Evolutionary conservation across 2,888 invertebrate genomes (phyloP), one percentile per base, ranked within the genome.

Genomic region (Sacculina carcini): DNA sequence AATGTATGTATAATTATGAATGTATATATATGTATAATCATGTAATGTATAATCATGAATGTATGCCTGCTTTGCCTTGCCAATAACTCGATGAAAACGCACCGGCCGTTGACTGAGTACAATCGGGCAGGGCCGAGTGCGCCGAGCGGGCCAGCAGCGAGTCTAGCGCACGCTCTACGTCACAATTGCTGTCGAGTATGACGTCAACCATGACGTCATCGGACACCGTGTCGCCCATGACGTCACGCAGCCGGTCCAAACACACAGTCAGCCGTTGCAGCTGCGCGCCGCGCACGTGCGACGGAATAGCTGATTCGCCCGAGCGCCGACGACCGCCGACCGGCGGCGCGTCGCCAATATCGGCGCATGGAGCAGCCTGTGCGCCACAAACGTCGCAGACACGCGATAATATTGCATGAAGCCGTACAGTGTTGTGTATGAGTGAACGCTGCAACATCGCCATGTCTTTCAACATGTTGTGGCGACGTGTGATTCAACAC

Each of bases 221-320:
- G 0, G 84, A 71, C 10, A 79, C 67, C 0, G 77, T 69, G 51
- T 83, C 79, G 5, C 85, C 87, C 48, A 87, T 70, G 7, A 84
- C 75, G 62, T 77, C 77, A 53, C 78, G 75, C 32, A 90, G 72
- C 62, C 79, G 78, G 60, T 86, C 85, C 51, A 87, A 69, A 60
- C 89, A 87, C 0, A 84, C 83, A 62, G 78, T 75, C 2, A 90
- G 68, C 61, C 76, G 76, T 0, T 75, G 78, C 67, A 76, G 75
- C 51, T 82, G 78, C 2, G 76, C 63, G 54, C 81, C 79, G 44
- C 71, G 70, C 4, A 81, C 51, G 16, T 14, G 34, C 21, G 14
- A 28, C 51, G 21, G 55, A 66, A 24, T 63, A 62, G 23, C 69
- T 10, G 44, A 19, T 3, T 28, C 28, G 28, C 4, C 12, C 5